These are phyloP conservation scores for Gryllus bimaculatus DNA, from an alignment of 1,140 invertebrate species.

Conservation along the genomic window DNA sequence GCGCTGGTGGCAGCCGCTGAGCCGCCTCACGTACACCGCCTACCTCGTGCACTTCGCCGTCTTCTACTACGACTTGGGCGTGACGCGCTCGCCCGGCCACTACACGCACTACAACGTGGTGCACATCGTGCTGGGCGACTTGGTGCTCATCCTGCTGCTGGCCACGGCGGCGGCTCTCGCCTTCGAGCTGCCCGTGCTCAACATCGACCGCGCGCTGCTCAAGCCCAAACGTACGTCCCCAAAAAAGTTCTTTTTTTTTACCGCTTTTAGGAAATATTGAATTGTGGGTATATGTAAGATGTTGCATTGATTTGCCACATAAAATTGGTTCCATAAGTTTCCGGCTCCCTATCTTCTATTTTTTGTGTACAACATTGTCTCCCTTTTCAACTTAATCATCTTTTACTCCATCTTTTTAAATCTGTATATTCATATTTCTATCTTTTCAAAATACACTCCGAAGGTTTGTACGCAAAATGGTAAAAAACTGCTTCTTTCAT, in stretches of 20 bases:
- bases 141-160: constrained; percentile 7
- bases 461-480: too few relatives aligned
- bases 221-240: background rate
- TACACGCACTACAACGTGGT: constrained; percentile 19
- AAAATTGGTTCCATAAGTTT: too few relatives aligned
- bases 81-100: constrained; percentile 15
- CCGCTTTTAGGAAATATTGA: background rate
- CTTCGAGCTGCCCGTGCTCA: constrained; percentile 14
- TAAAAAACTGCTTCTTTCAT: too few relatives aligned
- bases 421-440: too few relatives aligned
- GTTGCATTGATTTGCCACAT: too few relatives aligned
- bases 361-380: too few relatives aligned
- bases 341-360: too few relatives aligned
- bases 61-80: constrained; percentile 4
- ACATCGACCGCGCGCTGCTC: background rate
- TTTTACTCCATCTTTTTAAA: too few relatives aligned
- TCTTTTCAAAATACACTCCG: too few relatives aligned
- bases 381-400: too few relatives aligned
- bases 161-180: background rate
- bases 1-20: constrained; percentile 13
- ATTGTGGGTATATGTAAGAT: background rate
- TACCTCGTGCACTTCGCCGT: constrained; percentile 14
- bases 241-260: background rate
- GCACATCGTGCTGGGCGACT: background rate
- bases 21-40: constrained; percentile 12